Percentiles rank a stretch among this genome's conserved stretches.
Conservation (phyloP, 2,797 vertebrate species). For the Amniataba percoides region DNA sequence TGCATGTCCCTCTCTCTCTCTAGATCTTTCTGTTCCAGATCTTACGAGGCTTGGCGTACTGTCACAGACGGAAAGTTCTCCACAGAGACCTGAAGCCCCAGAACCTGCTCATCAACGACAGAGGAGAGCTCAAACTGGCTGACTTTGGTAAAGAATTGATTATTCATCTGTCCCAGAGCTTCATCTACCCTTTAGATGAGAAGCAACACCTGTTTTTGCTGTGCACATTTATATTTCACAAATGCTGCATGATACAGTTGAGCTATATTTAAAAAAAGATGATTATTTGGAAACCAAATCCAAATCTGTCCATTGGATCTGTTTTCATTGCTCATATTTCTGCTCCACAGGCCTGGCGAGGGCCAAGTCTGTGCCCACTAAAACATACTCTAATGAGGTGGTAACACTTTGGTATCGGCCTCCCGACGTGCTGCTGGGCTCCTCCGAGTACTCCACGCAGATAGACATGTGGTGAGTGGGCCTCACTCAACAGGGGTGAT, state of each 20-base stretch:
- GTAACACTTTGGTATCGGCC: slow-evolving; percentile 97
- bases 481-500: slow-evolving; percentile 8
- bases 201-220: neutral
- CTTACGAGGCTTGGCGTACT: slow-evolving; percentile 86
- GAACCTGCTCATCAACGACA: slow-evolving; percentile 87
- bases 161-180: neutral
- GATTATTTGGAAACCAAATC: neutral
- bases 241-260: neutral
- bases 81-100: slow-evolving; percentile 89
- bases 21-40: slow-evolving; percentile 88
- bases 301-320: slow-evolving; percentile 15
- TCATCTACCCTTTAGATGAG: neutral
- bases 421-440: slow-evolving; percentile 95
- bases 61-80: slow-evolving; percentile 86
- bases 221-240: neutral
- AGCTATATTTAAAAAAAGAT: neutral
- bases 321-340: slow-evolving; percentile 35
- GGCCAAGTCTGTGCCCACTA: slow-evolving; percentile 96
- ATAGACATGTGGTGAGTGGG: slow-evolving; percentile 96
- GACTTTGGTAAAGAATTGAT: slow-evolving; percentile 83
- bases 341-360: slow-evolving; percentile 82
- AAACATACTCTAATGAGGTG: slow-evolving; percentile 97
- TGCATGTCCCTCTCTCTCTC: slow-evolving; percentile 8
- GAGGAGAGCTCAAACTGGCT: slow-evolving; percentile 87
- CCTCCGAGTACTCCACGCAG: slow-evolving; percentile 96